Conservation (phyloP, 30 jellyfish, hydroid and myxozoan species). For the Cassiopea xamachana region DNA sequence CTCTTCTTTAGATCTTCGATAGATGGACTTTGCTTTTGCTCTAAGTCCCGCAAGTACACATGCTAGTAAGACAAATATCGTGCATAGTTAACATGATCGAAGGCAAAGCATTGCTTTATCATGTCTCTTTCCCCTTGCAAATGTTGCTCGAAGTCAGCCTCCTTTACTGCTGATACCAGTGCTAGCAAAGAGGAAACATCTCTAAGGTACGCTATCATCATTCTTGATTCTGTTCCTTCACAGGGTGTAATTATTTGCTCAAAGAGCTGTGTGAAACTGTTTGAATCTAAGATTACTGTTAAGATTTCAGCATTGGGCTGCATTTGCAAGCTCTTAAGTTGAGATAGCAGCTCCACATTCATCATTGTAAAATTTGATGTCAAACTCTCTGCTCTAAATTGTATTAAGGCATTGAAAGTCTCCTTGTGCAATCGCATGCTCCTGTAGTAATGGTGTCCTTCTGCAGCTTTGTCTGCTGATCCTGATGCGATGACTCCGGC, state of each 20-base stretch:
- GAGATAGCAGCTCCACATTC: background rate
- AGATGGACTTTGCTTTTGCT: conserved; percentile 23
- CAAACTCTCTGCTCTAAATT: conserved; percentile 1
- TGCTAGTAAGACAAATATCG: conserved; percentile 59
- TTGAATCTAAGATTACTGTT: too few species aligned
- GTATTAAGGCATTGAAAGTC: conserved; percentile 59
- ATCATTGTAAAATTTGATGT: background rate
- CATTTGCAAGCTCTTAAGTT: background rate
- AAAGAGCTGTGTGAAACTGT: too few species aligned
- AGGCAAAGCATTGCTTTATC: conserved; percentile 47
- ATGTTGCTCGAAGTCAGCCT: conserved; percentile 21
- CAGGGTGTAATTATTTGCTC: too few species aligned
- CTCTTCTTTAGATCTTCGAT: conserved; percentile 11
- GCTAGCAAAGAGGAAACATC: conserved; percentile 60
- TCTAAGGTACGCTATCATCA: conserved; percentile 50
- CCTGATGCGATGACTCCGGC: conserved; percentile 57
- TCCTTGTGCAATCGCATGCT: conserved; percentile 71
- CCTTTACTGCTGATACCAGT: conserved; percentile 59
- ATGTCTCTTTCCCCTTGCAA: conserved; percentile 54
- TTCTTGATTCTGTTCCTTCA: conserved; percentile 32
- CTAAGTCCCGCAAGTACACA: conserved; percentile 27
- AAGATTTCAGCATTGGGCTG: too few species aligned
- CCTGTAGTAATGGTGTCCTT: conserved; percentile 46
- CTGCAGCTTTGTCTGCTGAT: conserved; percentile 50
- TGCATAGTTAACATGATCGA: conserved; percentile 52